Base-by-base conservation (phyloP, 2,113 vertebrate species). In the Capreolus pygargus region DNA sequence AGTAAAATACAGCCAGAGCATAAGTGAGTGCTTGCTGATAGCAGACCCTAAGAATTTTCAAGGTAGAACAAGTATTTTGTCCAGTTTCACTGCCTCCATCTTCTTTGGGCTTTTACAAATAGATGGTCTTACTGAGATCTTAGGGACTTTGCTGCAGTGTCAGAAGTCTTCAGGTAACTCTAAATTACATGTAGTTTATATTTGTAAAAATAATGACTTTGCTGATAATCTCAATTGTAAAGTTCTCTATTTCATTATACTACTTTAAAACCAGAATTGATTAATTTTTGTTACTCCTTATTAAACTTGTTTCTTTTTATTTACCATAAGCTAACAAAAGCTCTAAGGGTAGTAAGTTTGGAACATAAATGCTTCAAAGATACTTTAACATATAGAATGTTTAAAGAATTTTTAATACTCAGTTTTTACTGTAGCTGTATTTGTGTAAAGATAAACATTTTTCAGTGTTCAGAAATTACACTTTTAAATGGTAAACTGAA, bases 261-360 rank as follows among this genome's bases (percentile, higher is more conserved):
- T 82, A 6, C 5, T 83, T 90, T 92, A 92, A 55, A 95, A 87
- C 88, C 30, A 93, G 33, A 95, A 96, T n/a, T 96, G 76, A 7
- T 92, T 21, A 60, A 78, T 94, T 88, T 97, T 88, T 91, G 81
- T 43, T 90, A 81, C 64, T 89, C 76, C 8, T 88, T 88, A 84
- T 90, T 95, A 57, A 74, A 33, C 16, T 90, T 86, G 2, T 54
- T 82, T 84, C 8, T 89, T 79, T 47, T 89, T 89, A 87, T 87
- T 95, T 57, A 88, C 33, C n/a, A 43, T 89, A 95, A 95, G 16
- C 27, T 91, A 94, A 95, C 78, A 83, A 94, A 96, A 97, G 4
- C 30, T 74, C 79, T 64, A 83, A 76, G 52, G 58, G 58, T 84
- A 96, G 19, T 97, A 28, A 92, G 21, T 95, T 96, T 92, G 2